Evolutionary conservation across 2,113 vertebrate genomes (phyloP).

Genomic region (Barnardius zonarius): DNA sequence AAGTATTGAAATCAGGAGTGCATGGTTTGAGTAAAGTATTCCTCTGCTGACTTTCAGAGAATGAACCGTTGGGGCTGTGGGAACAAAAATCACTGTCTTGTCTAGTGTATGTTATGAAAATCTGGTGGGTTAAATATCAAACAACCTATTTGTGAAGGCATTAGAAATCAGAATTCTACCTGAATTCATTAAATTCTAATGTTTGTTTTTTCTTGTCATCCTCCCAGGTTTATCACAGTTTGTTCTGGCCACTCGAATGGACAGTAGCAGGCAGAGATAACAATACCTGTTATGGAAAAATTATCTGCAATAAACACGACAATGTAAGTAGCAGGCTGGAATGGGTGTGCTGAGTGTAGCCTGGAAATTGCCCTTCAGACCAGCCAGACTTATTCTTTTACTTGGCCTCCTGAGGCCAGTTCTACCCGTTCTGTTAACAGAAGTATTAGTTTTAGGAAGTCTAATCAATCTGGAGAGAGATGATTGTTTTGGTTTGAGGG

Average conservation of each 20-base stretch:
- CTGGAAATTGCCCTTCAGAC: background rate
- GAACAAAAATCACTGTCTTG: background rate
- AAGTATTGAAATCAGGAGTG: background rate
- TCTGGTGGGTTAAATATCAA: background rate
- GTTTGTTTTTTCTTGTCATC: background rate
- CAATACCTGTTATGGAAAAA: conserved; percentile 89
- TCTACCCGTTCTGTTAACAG: background rate
- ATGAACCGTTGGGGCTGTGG: background rate
- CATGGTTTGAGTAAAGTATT: background rate
- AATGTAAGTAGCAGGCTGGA: conserved; percentile 73
- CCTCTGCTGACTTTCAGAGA: background rate
- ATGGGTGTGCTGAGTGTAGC: background rate
- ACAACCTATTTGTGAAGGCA: background rate
- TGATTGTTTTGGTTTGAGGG: background rate
- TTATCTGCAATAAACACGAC: conserved; percentile 89
- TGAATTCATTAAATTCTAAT: background rate
- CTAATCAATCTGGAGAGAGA: background rate
- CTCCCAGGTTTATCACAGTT: conserved; percentile 86
- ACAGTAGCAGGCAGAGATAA: conserved; percentile 87
- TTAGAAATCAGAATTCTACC: background rate
- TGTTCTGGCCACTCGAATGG: conserved; percentile 97
- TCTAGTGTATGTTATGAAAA: background rate
- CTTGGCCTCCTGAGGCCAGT: background rate
- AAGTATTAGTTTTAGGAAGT: background rate
- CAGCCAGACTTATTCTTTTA: background rate